phyloP scores from a whole-genome alignment of 2,797 vertebrate species.

The Babyrousa celebensis region DNA sequence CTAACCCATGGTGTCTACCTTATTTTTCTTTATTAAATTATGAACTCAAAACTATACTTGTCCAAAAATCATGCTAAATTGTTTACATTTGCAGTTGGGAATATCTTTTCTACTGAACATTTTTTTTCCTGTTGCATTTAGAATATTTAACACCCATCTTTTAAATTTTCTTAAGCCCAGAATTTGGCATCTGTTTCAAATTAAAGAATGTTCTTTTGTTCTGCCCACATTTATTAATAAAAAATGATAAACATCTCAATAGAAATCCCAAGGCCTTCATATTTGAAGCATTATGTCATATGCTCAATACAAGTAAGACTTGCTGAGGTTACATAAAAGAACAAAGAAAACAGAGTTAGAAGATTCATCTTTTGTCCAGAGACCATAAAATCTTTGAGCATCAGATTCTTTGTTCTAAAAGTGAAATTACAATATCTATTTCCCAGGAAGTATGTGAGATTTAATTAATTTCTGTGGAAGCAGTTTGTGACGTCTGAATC shows the following conservation, averaged over 20 bases:
- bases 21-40: background rate
- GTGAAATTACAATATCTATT: conserved; percentile 3
- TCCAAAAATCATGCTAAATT: conserved; percentile 16
- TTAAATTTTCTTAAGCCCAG: background rate
- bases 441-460: background rate
- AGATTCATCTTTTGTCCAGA: background rate
- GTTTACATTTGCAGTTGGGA: background rate
- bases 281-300: background rate
- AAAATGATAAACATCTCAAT: conserved; percentile 13
- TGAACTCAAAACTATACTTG: background rate
- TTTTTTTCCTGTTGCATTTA: background rate
- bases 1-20: background rate
- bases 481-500: background rate
- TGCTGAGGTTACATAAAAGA: background rate
- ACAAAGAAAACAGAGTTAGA: conserved; percentile 9
- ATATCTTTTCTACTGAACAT: background rate
- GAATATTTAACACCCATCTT: background rate
- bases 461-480: conserved; percentile 19
- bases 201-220: background rate
- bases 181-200: conserved; percentile 31
- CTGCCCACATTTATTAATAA: conserved; percentile 35
- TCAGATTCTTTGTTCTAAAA: background rate
- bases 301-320: background rate
- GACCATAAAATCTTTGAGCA: background rate
- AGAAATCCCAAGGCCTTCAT: background rate